Evolutionary conservation across 2,797 vertebrate genomes (phyloP).

Genomic region (Fistularia tabacaria): DNA sequence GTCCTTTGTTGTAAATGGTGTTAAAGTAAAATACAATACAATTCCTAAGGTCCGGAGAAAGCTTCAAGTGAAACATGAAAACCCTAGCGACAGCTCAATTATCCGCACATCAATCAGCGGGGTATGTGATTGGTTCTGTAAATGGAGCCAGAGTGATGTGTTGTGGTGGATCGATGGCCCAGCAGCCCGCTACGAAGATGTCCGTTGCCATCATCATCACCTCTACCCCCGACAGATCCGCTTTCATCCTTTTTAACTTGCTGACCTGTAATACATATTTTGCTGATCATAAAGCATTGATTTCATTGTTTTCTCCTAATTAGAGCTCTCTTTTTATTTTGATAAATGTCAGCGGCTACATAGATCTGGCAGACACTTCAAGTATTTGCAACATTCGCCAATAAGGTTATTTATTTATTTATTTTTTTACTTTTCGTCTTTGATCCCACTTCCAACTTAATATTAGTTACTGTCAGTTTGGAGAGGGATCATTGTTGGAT

Average conservation of each 20-base stretch:
- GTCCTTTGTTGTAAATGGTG: constrained; percentile 64
- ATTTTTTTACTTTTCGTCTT: too few species aligned
- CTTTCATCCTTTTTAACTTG: constrained; percentile 40
- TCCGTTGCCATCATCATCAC: constrained; percentile 45
- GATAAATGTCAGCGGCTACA: too few species aligned
- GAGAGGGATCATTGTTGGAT: too few species aligned
- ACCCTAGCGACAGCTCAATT: constrained; percentile 73
- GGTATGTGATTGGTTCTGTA: constrained; percentile 69
- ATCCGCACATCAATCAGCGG: constrained; percentile 73
- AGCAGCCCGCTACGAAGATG: constrained; percentile 53
- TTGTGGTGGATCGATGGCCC: constrained; percentile 70
- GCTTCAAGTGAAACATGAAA: constrained; percentile 64
- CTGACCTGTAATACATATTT: constrained; percentile 36
- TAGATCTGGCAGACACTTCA: too few species aligned
- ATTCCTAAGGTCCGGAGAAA: constrained; percentile 58
- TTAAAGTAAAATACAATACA: constrained; percentile 73
- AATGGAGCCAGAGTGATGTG: constrained; percentile 66
- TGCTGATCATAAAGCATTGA: constrained; percentile 17
- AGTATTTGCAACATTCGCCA: too few species aligned
- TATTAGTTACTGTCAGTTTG: too few species aligned
- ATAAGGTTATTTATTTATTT: too few species aligned
- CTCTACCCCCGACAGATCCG: constrained; percentile 36
- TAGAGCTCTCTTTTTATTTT: neutral
- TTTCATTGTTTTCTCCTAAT: constrained; percentile 8
- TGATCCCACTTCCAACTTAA: too few species aligned